Percentiles rank a stretch among this genome's conserved stretches.
Conservation (phyloP, 2,888 invertebrate species). For the Phanerotoma sp. region DNA sequence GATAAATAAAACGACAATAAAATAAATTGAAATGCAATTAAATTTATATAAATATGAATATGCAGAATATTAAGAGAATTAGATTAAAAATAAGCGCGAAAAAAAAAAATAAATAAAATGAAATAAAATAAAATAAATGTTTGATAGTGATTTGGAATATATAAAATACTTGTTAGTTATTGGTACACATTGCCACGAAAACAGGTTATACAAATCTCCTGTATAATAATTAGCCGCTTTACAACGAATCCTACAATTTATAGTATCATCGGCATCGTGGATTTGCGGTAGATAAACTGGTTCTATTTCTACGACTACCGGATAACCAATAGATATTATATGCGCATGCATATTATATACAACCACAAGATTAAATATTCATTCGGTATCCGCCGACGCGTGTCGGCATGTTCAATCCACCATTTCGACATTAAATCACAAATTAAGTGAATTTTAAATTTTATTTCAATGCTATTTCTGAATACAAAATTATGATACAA, state of each 20-base stretch:
- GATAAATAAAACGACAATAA: too few relatives aligned
- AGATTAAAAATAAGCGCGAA: too few relatives aligned
- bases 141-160: too few relatives aligned
- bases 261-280: constrained; percentile 28
- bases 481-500: too few relatives aligned
- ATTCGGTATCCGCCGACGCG: constrained; percentile 16
- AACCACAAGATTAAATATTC: constrained; percentile 14
- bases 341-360: background rate
- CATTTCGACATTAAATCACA: constrained; percentile 18
- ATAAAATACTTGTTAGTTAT: background rate
- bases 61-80: too few relatives aligned
- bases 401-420: constrained; percentile 4
- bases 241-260: constrained; percentile 37
- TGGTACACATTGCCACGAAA: constrained; percentile 7
- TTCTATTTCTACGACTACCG: constrained; percentile 28
- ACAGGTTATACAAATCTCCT: constrained; percentile 34
- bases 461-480: too few relatives aligned
- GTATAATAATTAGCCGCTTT: constrained; percentile 37
- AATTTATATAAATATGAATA: too few relatives aligned
- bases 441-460: constrained; percentile 19
- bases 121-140: background rate
- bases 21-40: too few relatives aligned
- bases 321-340: background rate
- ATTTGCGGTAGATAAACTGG: constrained; percentile 35
- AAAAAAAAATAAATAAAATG: background rate